Evolutionary conservation across 2,113 vertebrate species (phyloP), one percentile per base, ranked within the genome.

Genomic region (Paracanthobrama guichenoti): DNA sequence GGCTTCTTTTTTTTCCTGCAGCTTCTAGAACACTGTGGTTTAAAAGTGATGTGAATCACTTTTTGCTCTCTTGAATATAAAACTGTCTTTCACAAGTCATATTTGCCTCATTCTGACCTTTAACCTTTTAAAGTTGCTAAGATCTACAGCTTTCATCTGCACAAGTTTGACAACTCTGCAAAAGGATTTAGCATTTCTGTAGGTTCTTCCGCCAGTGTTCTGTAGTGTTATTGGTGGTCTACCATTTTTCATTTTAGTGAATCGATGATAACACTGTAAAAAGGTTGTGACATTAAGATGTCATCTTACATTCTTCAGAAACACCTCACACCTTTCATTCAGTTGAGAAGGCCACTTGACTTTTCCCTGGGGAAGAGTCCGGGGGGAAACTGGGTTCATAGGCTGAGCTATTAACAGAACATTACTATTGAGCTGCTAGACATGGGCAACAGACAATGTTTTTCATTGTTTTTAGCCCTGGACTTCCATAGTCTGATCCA

Each of bases 201-300:
- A 6, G 48, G 48, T 2, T 53, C 50, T 53, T 18, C 16, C 5
- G 5, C 50, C 50, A 53, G 1, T 16, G 12, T 62, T 62, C 6
- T 28, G 62, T 31, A 1, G 3, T 9, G 26, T 31, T 31, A 28
- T 18, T 31, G 14, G 48, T 55, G 10, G 10, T 57, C 74, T 35
- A 9, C 26, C 4, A 35, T 10, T 39, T 31, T 74, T 50, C 7
- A 50, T 11, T 28, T 6, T 35, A 22, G 28, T 77, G 50, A 6
- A 57, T 31, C 3, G 31, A 57, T 42, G 53, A 77, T 39, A 73
- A 48, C n/a, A 48, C n/a, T 48, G 44, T 44, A 3, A n/a, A 53
- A 77, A 24, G 53, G 20, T 77, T 42, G 20, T 77, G 53, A 77
- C 53, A 9, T 59, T 78, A 59, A 42, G 31, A 78, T 42, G 20